These are phyloP conservation scores for Serinus canaria DNA, from an alignment of 2,113 vertebrate genomes.

Conservation along the genomic window DNA sequence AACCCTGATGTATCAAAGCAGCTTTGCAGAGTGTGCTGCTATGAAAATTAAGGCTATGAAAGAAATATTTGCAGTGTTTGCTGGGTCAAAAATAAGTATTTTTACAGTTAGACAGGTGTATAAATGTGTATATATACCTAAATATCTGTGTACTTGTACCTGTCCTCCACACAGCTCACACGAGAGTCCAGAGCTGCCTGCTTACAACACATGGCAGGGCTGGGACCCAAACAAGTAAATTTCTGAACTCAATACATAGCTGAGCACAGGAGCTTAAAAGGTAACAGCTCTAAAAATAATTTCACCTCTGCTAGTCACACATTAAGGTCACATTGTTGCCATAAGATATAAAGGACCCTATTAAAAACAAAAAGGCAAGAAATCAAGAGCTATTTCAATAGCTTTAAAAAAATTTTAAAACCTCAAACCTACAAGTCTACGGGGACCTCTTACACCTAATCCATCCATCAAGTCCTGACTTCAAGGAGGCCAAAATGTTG, in stretches of 20 bases:
- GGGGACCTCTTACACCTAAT: neutral
- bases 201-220: neutral
- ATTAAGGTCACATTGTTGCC: constrained; percentile 51
- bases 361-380: neutral
- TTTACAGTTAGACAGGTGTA: neutral
- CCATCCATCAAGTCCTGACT: neutral
- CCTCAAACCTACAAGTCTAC: neutral
- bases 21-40: neutral
- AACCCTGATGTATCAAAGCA: neutral
- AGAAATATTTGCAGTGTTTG: neutral
- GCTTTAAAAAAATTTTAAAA: neutral
- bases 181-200: neutral
- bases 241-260: neutral
- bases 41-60: neutral
- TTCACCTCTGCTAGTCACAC: neutral
- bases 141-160: neutral
- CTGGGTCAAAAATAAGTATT: neutral
- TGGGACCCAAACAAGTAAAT: neutral
- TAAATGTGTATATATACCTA: too few relatives aligned
- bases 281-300: constrained; percentile 18
- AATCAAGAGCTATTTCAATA: neutral
- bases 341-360: neutral
- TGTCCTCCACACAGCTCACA: neutral
- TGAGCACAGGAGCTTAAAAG: neutral
- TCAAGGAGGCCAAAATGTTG: neutral